phyloP scores from a whole-genome alignment of 2,113 vertebrate species.

The Clinocottus analis region DNA sequence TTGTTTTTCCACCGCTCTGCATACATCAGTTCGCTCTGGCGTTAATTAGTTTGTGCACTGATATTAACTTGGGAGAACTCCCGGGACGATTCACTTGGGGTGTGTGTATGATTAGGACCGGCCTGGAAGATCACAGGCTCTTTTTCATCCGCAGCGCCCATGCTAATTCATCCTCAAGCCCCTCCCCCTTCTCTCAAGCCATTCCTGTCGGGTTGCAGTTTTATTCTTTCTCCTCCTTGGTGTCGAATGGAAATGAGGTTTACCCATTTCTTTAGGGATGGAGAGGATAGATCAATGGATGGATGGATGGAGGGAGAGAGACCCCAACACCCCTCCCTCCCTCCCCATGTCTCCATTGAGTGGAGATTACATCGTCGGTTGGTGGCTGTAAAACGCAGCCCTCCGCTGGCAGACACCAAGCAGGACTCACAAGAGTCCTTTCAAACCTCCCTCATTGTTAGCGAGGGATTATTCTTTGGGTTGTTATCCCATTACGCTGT shows the following conservation, averaged over 20 bases:
- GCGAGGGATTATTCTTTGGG: slow-evolving; percentile 80
- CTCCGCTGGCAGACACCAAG: slow-evolving; percentile 68
- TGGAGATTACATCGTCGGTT: slow-evolving; percentile 76
- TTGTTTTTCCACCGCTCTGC: slow-evolving; percentile 64
- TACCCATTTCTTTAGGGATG: slow-evolving; percentile 36
- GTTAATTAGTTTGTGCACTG: slow-evolving; percentile 76
- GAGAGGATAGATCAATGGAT: slow-evolving; percentile 38
- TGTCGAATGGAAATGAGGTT: slow-evolving; percentile 68
- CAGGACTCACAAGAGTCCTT: slow-evolving; percentile 73
- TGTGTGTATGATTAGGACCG: slow-evolving; percentile 73
- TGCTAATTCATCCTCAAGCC: slow-evolving; percentile 68
- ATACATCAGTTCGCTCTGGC: slow-evolving; percentile 61
- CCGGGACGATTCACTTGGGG: slow-evolving; percentile 75
- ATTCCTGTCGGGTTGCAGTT: slow-evolving; percentile 29
- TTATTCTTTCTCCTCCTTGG: slow-evolving; percentile 55
- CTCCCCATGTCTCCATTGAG: slow-evolving; percentile 72
- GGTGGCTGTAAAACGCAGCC: slow-evolving; percentile 66
- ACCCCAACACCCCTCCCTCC: slow-evolving; percentile 59
- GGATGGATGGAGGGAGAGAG: slow-evolving; percentile 25
- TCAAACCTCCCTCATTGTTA: slow-evolving; percentile 75
- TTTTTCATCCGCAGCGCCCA: slow-evolving; percentile 66
- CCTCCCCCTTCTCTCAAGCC: slow-evolving; percentile 13
- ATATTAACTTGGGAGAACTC: slow-evolving; percentile 71
- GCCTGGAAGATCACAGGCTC: slow-evolving; percentile 72
- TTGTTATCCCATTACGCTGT: slow-evolving; percentile 85